phyloP scores from a whole-genome alignment of 2,797 vertebrate genomes.

The Loriculus beryllinus region DNA sequence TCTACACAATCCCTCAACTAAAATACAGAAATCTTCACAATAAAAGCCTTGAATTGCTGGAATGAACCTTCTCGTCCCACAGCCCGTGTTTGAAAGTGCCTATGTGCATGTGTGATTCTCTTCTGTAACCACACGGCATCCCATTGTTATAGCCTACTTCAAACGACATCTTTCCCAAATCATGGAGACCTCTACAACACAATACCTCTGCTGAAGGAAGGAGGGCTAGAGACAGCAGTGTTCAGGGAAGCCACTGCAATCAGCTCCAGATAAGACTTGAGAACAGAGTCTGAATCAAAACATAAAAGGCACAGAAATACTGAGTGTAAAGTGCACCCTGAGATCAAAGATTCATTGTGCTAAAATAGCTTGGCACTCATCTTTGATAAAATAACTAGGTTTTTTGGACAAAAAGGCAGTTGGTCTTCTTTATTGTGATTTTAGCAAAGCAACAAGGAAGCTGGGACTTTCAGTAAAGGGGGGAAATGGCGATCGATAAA shows the following conservation, averaged over 20 bases:
- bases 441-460: not conserved
- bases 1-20: not conserved
- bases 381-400: not conserved
- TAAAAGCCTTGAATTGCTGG: not conserved
- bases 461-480: not conserved
- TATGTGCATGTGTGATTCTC: rapidly evolving
- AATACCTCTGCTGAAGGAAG: not conserved
- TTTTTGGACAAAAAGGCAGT: not conserved
- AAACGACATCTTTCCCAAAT: not conserved
- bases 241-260: not conserved
- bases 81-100: not conserved
- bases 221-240: not conserved
- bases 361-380: not conserved
- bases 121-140: rapidly evolving
- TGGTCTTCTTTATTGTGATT: not conserved
- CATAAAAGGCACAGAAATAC: not conserved
- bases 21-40: not conserved
- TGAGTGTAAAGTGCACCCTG: not conserved
- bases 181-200: rapidly evolving
- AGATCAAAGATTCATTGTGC: not conserved
- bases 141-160: not conserved
- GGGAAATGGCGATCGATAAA: not conserved
- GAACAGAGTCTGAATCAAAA: not conserved
- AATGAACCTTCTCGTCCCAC: not conserved
- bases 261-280: not conserved